These are phyloP conservation scores for Oreortyx pictus DNA, from an alignment of 2,797 vertebrate genomes.

Conservation along the genomic window DNA sequence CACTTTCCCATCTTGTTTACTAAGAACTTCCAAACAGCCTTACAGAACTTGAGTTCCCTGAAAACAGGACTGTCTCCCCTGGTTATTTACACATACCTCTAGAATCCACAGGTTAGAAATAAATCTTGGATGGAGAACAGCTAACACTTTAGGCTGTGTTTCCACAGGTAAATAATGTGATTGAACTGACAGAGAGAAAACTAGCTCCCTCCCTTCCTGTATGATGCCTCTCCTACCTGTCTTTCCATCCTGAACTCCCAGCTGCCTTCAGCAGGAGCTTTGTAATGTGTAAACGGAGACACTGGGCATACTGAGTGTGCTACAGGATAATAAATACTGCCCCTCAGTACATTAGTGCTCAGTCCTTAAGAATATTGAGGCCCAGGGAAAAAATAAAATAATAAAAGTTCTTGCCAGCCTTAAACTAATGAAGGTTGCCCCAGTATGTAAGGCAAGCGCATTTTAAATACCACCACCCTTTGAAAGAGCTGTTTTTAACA, in stretches of 20 bases:
- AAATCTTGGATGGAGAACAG: not conserved
- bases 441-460: not conserved
- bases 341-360: not conserved
- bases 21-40: not conserved
- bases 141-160: not conserved
- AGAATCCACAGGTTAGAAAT: not conserved
- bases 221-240: not conserved
- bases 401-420: not conserved
- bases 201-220: not conserved
- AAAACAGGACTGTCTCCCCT: not conserved
- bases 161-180: not conserved
- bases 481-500: not conserved
- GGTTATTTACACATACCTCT: not conserved
- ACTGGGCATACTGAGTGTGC: not conserved
- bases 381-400: slow-evolving; percentile 12
- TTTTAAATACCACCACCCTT: not conserved
- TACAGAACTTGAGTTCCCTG: not conserved
- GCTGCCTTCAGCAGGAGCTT: not conserved
- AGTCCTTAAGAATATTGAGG: not conserved
- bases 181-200: not conserved
- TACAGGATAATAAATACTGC: not conserved
- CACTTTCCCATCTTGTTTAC: not conserved
- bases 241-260: not conserved
- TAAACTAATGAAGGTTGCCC: not conserved
- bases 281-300: not conserved